Conservation (phyloP, 2,888 invertebrate genomes). For the Orthonevra nobilis region DNA sequence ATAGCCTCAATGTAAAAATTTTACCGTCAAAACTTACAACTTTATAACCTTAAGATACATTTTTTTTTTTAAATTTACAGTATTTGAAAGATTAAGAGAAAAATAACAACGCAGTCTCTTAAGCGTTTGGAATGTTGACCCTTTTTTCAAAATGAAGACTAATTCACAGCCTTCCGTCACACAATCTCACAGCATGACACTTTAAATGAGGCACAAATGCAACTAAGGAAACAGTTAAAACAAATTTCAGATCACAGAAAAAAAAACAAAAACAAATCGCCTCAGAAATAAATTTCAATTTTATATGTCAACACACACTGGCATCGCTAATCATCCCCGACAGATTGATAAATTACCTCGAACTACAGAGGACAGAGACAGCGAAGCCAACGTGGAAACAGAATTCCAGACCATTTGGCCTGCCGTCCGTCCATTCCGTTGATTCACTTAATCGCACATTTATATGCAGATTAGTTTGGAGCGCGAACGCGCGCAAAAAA, state of each 20-base stretch:
- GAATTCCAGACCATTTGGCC: constrained; percentile 59
- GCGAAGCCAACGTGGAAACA: not conserved
- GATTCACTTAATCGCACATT: constrained; percentile 70
- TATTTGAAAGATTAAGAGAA: too few species aligned
- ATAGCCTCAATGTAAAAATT: too few species aligned
- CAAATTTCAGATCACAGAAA: constrained; percentile 6
- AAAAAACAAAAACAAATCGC: constrained; percentile 47
- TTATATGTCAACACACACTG: constrained; percentile 69
- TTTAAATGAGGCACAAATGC: not conserved
- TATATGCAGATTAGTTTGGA: constrained; percentile 66
- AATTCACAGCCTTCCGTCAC: too few species aligned
- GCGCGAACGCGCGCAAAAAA: constrained; percentile 13
- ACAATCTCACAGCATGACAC: too few species aligned
- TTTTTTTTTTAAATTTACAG: too few species aligned
- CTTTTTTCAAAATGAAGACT: too few species aligned
- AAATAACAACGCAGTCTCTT: too few species aligned
- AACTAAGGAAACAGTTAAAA: not conserved
- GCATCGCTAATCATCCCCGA: constrained; percentile 70
- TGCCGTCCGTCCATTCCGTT: constrained; percentile 57
- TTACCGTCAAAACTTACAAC: too few species aligned
- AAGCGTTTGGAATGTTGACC: too few species aligned
- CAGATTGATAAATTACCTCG: constrained; percentile 69
- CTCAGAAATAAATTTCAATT: constrained; percentile 67
- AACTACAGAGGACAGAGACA: constrained; percentile 29
- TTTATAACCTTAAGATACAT: too few species aligned